phyloP scores from a whole-genome alignment of 2,113 vertebrate species.

The Pseudorectes ferrugineus region DNA sequence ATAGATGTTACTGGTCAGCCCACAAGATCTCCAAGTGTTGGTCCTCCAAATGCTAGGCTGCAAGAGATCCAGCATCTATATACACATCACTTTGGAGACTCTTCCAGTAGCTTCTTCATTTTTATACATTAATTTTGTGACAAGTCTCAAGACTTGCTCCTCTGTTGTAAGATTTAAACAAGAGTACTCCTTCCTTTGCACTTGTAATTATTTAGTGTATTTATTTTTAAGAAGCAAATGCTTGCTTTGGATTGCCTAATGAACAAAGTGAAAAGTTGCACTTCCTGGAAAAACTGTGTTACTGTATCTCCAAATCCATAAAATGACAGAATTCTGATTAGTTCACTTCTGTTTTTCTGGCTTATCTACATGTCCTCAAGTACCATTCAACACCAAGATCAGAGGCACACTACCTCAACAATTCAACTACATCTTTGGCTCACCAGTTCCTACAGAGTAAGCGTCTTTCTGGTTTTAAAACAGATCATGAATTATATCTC shows the following conservation, averaged over 20 bases:
- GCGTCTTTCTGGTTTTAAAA: not conserved
- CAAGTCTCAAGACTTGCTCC: not conserved
- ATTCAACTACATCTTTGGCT: not conserved
- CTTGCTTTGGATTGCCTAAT: not conserved
- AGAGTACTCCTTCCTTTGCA: not conserved
- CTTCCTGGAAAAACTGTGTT: not conserved
- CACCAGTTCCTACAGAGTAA: not conserved
- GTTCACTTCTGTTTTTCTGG: not conserved
- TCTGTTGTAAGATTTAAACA: not conserved
- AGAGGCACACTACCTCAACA: not conserved
- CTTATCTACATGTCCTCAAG: not conserved
- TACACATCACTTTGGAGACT: not conserved
- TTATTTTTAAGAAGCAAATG: not conserved
- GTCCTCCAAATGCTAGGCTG: not conserved
- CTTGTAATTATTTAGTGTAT: not conserved
- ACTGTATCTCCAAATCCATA: not conserved
- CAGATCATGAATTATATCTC: not conserved
- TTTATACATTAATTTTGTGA: not conserved
- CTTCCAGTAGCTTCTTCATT: not conserved
- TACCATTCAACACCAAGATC: not conserved
- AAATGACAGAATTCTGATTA: not conserved
- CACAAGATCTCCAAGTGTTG: accelerated
- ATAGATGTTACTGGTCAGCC: not conserved
- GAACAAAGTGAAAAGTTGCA: not conserved
- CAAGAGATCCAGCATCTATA: not conserved